Percentiles rank a stretch among this genome's conserved stretches.
These are phyloP conservation scores for Scotopteryx bipunctaria DNA, from an alignment of 2,888 invertebrate genomes.

Conservation along the genomic window DNA sequence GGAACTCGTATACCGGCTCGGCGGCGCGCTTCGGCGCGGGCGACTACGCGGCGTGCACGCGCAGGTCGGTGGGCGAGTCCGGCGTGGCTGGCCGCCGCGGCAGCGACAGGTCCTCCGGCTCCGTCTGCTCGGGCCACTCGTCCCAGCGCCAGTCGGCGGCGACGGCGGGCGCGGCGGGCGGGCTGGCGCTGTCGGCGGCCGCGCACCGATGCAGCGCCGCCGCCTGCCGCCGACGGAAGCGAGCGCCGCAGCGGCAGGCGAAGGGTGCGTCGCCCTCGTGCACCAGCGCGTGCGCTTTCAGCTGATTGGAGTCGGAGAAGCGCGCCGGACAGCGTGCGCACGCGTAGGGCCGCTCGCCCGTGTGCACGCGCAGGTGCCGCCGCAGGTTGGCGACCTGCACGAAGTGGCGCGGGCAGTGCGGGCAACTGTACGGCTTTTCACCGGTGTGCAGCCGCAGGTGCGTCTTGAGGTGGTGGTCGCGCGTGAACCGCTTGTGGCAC, in stretches of 20 bases:
- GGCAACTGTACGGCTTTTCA: conserved; percentile 96
- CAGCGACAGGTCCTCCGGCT: conserved; percentile 95
- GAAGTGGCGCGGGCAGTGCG: conserved; percentile 95
- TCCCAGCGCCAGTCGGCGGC: conserved; percentile 76
- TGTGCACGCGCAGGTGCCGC: conserved; percentile 94
- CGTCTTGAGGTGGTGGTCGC: conserved; percentile 96
- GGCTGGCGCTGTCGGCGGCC: conserved; percentile 63
- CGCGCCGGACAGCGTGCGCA: conserved; percentile 93
- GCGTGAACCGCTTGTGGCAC: conserved; percentile 95
- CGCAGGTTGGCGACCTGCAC: conserved; percentile 96
- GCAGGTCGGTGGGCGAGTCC: conserved; percentile 78
- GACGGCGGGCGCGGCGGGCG: conserved; percentile 74
- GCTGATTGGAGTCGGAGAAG: conserved; percentile 96
- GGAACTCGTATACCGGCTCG: conserved; percentile 91
- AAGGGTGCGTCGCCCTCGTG: conserved; percentile 96
- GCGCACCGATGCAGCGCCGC: conserved; percentile 93
- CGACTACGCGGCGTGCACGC: conserved; percentile 77
- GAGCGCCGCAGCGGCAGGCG: conserved; percentile 90
- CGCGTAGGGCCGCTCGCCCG: conserved; percentile 94
- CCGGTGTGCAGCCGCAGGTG: conserved; percentile 96
- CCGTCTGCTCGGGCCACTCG: conserved; percentile 91
- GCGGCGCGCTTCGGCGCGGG: conserved; percentile 54
- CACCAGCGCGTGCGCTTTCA: conserved; percentile 94
- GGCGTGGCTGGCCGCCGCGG: conserved; percentile 78
- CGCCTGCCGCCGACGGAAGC: conserved; percentile 93